Percentiles rank a stretch among this genome's conserved stretches.
Evolutionary conservation across 2,113 vertebrate species (phyloP).

Genomic region (cattle (Bos taurus)): DNA sequence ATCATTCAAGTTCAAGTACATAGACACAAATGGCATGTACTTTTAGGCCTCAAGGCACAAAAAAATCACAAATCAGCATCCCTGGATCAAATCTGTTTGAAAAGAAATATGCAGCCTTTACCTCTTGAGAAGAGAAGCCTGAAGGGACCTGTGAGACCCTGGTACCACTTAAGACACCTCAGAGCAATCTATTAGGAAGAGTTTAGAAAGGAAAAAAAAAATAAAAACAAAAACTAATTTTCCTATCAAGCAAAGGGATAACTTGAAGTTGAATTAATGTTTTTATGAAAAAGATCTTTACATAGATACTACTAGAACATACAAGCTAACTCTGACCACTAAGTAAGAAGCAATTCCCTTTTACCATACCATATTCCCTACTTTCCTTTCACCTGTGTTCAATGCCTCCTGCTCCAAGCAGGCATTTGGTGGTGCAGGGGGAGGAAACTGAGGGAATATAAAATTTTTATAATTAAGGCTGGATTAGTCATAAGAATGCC

Average conservation of each 20-base stretch:
- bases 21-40: constrained; percentile 30
- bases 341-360: background rate
- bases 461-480: constrained; percentile 74
- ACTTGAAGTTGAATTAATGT: background rate
- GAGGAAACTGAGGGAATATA: constrained; percentile 55
- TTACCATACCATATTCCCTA: background rate
- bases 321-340: background rate
- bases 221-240: background rate
- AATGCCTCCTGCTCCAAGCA: background rate
- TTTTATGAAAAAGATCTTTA: background rate
- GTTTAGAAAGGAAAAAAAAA: background rate
- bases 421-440: background rate
- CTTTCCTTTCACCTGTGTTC: background rate
- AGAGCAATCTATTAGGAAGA: background rate
- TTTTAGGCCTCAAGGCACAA: constrained; percentile 26
- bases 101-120: constrained; percentile 50
- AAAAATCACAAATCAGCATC: constrained; percentile 51
- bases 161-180: background rate
- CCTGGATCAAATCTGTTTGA: constrained; percentile 7
- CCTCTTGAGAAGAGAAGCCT: background rate
- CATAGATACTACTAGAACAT: background rate
- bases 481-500: constrained; percentile 66
- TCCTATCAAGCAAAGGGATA: background rate
- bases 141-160: background rate
- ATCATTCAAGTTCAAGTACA: constrained; percentile 55